Evolutionary conservation across 2,113 vertebrate genomes (phyloP), one percentile per base, ranked within the genome.

Genomic region (Zonotrichia leucophrys): DNA sequence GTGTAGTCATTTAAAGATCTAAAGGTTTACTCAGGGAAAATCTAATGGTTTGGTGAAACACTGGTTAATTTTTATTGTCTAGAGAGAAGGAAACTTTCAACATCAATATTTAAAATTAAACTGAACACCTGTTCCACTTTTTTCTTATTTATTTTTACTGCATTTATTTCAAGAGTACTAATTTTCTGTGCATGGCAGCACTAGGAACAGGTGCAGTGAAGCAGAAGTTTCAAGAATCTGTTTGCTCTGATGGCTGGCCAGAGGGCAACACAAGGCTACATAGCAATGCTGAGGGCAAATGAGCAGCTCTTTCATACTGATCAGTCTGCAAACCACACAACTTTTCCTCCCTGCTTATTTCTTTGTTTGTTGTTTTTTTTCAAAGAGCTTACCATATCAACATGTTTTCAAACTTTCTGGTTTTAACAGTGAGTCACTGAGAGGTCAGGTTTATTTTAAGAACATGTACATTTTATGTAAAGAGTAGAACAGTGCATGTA

Each of bases 191-290:
- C 87, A 86, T 95, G 69, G 72, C 12, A 30, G 92, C 81, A 58
- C 37, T 95, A 94, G 93, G 90, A 97, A 96, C 94, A 97, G 94
- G 92, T 95, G 92, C 84, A 97, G 18, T 0, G 2, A 85, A 83
- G 93, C 94, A 97, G 91, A 98, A 97, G 63, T 93, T 60, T 83
- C 77, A 93, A 93, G 95, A 96, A 95, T 92, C 69, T 89, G 74
- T 96, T 92, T 90, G 78, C 80, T 96, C 90, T 95, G 94, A 97
- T 96, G 94, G 70, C 78, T 97, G 92, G 97, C 96, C 88, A 96
- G 93, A 96, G 94, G 92, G 88, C 83, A 94, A 90, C 64, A 62
- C 44, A 63, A 87, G 69, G 72, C 75, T 90, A 67, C 62, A 25
- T 2, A 74, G 81, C 39, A 90, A 74, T 44, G 79, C 78, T 77